These are phyloP conservation scores for Conomelus anceps DNA, from an alignment of 2,888 invertebrate species.

Conservation along the genomic window DNA sequence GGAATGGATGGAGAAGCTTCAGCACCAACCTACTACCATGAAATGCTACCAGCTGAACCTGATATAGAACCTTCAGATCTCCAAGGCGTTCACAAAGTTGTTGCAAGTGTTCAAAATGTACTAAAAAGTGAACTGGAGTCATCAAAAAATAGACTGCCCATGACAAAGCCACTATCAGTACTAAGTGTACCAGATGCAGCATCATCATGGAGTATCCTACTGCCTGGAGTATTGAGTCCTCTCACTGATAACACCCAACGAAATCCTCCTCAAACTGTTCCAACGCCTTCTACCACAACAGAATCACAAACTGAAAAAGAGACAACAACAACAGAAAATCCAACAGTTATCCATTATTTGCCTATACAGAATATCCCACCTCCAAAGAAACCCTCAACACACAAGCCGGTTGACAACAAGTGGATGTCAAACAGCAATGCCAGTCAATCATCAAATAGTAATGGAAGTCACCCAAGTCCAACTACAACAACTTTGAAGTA, in stretches of 20 bases:
- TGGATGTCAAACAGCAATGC: not conserved
- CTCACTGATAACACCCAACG: constrained; percentile 15
- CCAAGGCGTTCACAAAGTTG: constrained; percentile 61
- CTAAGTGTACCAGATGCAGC: constrained; percentile 67
- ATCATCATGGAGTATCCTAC: constrained; percentile 72
- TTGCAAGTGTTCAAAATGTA: constrained; percentile 76
- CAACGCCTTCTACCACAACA: constrained; percentile 13
- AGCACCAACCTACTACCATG: constrained; percentile 46
- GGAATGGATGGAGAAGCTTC: constrained; percentile 40
- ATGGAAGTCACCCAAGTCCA: constrained; percentile 16
- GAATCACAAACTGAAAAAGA: constrained; percentile 32
- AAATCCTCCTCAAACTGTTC: constrained; percentile 35
- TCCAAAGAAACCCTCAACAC: constrained; percentile 12
- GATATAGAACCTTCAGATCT: constrained; percentile 35
- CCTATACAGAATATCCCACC: constrained; percentile 31
- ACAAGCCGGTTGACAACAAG: not conserved
- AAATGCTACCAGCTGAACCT: constrained; percentile 42
- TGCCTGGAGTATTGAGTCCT: constrained; percentile 70
- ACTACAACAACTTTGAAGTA: constrained; percentile 20
- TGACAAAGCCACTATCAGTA: constrained; percentile 22
- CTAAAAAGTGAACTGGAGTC: constrained; percentile 67
- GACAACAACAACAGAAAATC: constrained; percentile 30
- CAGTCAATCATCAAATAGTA: not conserved
- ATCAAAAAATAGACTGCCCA: constrained; percentile 40
- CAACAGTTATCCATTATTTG: constrained; percentile 33